Evolutionary conservation across 1,140 invertebrate genomes (phyloP), one percentile per base, ranked within the genome.

Genomic region (Magallana gigas): DNA sequence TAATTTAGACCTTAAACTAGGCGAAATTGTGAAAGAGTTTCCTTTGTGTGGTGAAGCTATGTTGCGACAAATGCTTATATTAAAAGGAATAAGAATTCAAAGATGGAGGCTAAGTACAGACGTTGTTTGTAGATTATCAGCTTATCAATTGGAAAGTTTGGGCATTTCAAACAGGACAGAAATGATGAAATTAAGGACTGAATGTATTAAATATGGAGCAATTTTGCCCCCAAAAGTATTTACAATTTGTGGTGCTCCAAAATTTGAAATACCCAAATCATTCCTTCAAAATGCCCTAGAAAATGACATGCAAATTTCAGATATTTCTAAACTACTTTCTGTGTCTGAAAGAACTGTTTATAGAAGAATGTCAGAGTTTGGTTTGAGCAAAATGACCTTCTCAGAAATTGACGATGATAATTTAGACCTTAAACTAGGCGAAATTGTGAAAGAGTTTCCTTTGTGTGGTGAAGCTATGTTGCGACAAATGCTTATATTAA

Each of bases 111-210:
- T 90, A 14, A 48, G 90, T n/a, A n/a, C n/a, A n/a, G n/a, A n/a
- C n/a, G n/a, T 90, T 80, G 87, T 88, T 80, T 62, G 87, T 14
- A 89, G 85, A 83, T 58, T 87, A 29, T 88, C 87, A 4, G 57
- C 48, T 18, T 64, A 9, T 86, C 86, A 87, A 56, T 59, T 87
- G 18, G 57, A 85, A 18, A 84, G 68, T 11, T 57, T 89, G 23
- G 84, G 88, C 1, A 11, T 89, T 18, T 18, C 11, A 8, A 59
- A 85, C 57, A 60, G 18, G 4, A 0, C 76, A 8, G 88, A 89
- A 9, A 88, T 89, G 71, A 88, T 89, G 86, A 89, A 85, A 88
- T 84, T 89, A 23, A 68, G 86, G 36, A 85, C 84, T 48, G 86
- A 84, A 81, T 89, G 86, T 36, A 12, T 89, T n/a, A 82, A 56